Evolutionary conservation across 2,888 invertebrate genomes (phyloP), one percentile per base, ranked within the genome.

Genomic region (Lymantria monacha): DNA sequence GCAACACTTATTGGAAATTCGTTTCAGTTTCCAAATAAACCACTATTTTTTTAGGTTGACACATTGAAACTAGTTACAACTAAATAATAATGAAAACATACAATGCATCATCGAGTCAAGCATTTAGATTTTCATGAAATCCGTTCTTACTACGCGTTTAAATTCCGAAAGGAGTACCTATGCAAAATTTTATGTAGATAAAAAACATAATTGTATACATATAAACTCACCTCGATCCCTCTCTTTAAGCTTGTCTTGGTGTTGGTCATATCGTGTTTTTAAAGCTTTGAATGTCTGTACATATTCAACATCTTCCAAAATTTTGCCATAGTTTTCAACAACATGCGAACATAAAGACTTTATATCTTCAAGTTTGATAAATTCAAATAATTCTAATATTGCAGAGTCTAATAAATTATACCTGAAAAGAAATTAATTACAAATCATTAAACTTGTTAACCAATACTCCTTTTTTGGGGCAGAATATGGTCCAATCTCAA

Each of bases 371-470:
- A 96, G 90, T 93, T 97, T 97, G 65, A 99, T 98, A 90, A 97
- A 99, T 92, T 99, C 99, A 92, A 99, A 99, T 93, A 99, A 94
- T 92, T 99, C 99, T 83, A 99, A 94, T 83, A 99, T 97, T 63
- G 99, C 99, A 30, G 99, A 99, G 90, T 99, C 99, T 70, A 99
- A 93, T 70, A 99, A 94, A 92, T 99, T 99, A 91, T 99, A 99
- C 76, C 92, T 92, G 82, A 30, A 87, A 85, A 38, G 1, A 11
- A 22, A 30, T n/a, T n/a, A 30, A n/a, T 30, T 11, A 36, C 13
- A 11, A 44, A 30, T 7, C 31, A 14, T 7, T 30, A 22, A 5
- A 22, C 22, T 3, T 22, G 22, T 22, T 2, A 22, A 5, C 11
- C 1, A 22, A 42, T 9, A 9, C 9, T 14, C 42, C 9, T 42